Conservation (phyloP, 2,797 vertebrate genomes). For the Acanthornis magna region DNA sequence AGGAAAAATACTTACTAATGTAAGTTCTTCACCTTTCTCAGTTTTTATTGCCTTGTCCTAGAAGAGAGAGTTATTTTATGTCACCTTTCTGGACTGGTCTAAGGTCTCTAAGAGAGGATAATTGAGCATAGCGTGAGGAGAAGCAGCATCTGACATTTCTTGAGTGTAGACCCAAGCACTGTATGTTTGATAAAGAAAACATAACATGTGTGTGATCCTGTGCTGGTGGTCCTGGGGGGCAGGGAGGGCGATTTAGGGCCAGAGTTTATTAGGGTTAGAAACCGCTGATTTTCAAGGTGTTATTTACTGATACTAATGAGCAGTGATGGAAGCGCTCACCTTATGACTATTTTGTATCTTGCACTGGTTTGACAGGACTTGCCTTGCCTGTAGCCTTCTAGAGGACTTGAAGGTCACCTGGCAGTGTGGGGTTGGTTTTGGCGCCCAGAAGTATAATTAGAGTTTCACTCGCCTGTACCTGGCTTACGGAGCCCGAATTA, state of each 20-base stretch:
- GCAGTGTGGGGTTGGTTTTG: background rate
- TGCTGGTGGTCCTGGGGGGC: background rate
- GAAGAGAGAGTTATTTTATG: background rate
- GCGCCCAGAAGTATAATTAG: background rate
- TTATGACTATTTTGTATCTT: background rate
- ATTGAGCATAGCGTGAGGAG: background rate
- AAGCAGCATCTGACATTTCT: background rate
- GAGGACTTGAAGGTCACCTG: background rate
- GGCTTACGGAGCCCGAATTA: background rate
- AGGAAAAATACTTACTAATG: background rate
- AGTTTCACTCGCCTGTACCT: accelerated
- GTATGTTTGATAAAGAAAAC: background rate
- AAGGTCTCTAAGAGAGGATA: background rate
- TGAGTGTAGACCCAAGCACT: background rate
- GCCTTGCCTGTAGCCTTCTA: background rate
- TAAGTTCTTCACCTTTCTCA: background rate
- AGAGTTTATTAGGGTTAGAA: background rate
- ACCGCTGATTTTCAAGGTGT: background rate
- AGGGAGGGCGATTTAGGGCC: background rate
- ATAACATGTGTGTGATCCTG: accelerated
- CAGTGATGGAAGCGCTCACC: accelerated
- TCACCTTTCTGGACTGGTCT: background rate
- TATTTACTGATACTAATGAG: background rate
- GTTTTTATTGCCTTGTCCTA: background rate
- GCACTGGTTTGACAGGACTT: background rate